These are phyloP conservation scores for Omphaloscelis lunosa DNA, from an alignment of 2,888 invertebrate species.

Conservation along the genomic window DNA sequence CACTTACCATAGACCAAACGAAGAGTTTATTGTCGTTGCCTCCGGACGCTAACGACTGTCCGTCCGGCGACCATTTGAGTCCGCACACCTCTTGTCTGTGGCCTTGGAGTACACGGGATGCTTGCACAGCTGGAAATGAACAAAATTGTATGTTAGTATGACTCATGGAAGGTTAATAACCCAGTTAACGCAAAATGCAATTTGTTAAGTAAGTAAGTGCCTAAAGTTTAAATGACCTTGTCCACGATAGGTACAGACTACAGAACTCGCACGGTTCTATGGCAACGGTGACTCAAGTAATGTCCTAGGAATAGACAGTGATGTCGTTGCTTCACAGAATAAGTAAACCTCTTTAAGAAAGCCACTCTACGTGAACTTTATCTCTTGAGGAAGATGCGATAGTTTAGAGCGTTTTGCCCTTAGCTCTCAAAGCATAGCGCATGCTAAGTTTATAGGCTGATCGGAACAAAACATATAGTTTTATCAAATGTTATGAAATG, in stretches of 20 bases:
- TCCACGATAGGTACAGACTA: neutral
- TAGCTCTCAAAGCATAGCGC: neutral
- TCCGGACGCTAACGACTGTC: conserved; percentile 98
- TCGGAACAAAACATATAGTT: neutral
- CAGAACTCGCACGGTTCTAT: neutral
- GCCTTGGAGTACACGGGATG: conserved; percentile 95
- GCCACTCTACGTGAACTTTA: neutral
- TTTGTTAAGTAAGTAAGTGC: conserved; percentile 18
- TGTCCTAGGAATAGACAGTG: neutral
- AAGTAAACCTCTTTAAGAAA: neutral
- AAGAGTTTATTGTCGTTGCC: conserved; percentile 99
- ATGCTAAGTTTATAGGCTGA: neutral
- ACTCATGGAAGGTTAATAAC: conserved; percentile 41
- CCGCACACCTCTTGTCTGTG: conserved; percentile 99
- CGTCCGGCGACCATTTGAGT: conserved; percentile 99
- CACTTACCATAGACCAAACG: conserved; percentile 95
- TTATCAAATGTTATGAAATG: neutral
- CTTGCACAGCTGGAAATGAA: conserved; percentile 90
- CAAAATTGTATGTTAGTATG: conserved; percentile 30
- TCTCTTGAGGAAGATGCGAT: neutral
- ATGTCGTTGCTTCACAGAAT: neutral
- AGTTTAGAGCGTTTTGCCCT: neutral
- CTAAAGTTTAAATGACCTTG: conserved; percentile 24
- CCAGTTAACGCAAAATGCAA: conserved; percentile 25
- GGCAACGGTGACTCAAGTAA: neutral